These are phyloP conservation scores for Artemisiospiza belli DNA, from an alignment of 2,113 vertebrate genomes.

Conservation along the genomic window DNA sequence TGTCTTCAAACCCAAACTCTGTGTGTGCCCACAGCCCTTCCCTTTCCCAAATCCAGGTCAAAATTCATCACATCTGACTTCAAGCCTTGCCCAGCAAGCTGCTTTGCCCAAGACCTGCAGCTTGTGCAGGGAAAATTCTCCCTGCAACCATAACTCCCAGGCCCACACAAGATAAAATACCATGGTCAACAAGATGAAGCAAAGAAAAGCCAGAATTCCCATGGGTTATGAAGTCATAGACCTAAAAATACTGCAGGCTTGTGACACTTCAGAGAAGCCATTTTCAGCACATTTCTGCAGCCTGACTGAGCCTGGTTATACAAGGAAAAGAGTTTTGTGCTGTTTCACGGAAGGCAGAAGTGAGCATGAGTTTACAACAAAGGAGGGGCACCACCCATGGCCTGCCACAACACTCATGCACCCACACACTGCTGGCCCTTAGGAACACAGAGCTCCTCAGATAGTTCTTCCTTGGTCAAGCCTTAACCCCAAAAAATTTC, in stretches of 20 bases:
- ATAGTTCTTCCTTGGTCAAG: not conserved
- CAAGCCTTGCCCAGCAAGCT: fast-evolving
- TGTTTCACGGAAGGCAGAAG: not conserved
- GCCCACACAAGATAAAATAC: not conserved
- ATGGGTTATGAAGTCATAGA: not conserved
- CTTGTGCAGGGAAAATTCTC: not conserved
- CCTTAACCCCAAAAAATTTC: not conserved
- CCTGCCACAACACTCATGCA: not conserved
- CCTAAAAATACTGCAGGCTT: not conserved
- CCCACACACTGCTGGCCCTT: not conserved
- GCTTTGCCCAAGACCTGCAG: not conserved
- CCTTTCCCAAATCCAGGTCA: not conserved
- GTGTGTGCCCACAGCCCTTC: not conserved
- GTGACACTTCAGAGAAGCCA: not conserved
- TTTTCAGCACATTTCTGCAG: not conserved
- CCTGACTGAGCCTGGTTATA: not conserved
- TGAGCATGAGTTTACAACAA: not conserved
- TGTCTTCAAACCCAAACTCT: not conserved
- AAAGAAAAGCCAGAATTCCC: not conserved
- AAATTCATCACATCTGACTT: not conserved
- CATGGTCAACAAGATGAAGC: not conserved
- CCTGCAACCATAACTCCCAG: not conserved
- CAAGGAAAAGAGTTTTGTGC: not conserved
- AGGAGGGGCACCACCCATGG: not conserved
- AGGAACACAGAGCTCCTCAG: not conserved